Percentiles rank a stretch among this genome's conserved stretches.
phyloP scores from a whole-genome alignment of 2,888 invertebrate genomes.

The Drosophila birchii region DNA sequence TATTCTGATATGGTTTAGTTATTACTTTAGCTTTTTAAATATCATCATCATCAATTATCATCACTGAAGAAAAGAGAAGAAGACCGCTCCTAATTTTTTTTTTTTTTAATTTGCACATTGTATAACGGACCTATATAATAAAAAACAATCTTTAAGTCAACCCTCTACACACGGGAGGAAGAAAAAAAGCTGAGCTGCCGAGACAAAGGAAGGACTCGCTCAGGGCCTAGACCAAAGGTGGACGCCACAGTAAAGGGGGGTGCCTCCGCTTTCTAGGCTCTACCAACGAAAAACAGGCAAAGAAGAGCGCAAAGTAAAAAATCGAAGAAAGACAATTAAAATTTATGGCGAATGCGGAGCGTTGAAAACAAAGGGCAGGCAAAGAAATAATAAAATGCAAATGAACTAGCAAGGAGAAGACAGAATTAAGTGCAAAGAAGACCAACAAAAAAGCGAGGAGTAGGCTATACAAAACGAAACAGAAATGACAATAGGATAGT shows the following conservation, averaged over 20 bases:
- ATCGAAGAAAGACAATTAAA: constrained; percentile 79
- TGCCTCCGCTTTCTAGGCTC: background rate
- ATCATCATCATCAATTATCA: too few relatives aligned
- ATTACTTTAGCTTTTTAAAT: too few relatives aligned
- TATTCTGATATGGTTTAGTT: too few relatives aligned
- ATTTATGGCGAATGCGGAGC: constrained; percentile 62
- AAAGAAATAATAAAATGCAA: constrained; percentile 79
- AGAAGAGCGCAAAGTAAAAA: constrained; percentile 63
- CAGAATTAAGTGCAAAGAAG: constrained; percentile 16
- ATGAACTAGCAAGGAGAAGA: constrained; percentile 54
- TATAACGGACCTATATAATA: background rate
- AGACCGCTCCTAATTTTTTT: background rate
- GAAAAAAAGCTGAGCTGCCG: constrained; percentile 39
- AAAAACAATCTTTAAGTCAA: background rate
- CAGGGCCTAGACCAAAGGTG: constrained; percentile 42
- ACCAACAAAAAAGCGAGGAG: constrained; percentile 14
- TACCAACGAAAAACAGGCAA: constrained; percentile 11
- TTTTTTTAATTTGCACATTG: background rate
- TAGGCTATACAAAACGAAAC: constrained; percentile 2
- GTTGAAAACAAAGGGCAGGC: constrained; percentile 57
- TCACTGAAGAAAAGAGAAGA: background rate
- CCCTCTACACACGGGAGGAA: background rate
- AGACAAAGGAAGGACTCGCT: constrained; percentile 55
- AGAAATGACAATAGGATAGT: background rate
- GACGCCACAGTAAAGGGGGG: constrained; percentile 18